Evolutionary conservation across 2,888 invertebrate species (phyloP).

Genomic region (Phymatocera aterrima): DNA sequence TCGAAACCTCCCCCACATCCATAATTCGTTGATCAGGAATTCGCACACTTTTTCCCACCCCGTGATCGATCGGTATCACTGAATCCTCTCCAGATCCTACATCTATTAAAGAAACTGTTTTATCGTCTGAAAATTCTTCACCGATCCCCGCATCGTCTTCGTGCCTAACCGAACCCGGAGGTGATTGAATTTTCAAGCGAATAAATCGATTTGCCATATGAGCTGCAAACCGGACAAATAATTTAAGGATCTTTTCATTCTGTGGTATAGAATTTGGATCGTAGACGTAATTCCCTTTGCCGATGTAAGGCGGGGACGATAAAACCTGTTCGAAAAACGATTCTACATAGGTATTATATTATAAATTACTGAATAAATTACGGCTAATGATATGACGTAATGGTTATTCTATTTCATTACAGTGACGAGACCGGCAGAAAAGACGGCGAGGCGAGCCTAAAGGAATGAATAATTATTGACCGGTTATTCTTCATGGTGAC

Average conservation of each 20-base stretch:
- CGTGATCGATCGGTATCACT: not conserved
- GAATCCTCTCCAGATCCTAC: too few species aligned
- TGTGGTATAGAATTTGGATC: slow-evolving; percentile 52
- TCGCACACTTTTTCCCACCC: not conserved
- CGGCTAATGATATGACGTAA: too few species aligned
- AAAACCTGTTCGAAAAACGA: slow-evolving; percentile 36
- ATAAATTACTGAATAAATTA: not conserved
- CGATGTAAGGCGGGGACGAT: slow-evolving; percentile 1
- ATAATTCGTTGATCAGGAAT: not conserved
- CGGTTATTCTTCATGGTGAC: slow-evolving; percentile 43
- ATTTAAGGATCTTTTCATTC: slow-evolving; percentile 52
- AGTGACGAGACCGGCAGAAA: slow-evolving; percentile 49
- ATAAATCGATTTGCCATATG: slow-evolving; percentile 51
- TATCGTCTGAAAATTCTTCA: too few species aligned
- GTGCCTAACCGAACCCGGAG: not conserved
- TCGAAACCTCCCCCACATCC: not conserved
- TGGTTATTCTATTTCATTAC: slow-evolving; percentile 47
- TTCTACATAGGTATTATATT: too few species aligned
- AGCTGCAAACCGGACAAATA: slow-evolving; percentile 51
- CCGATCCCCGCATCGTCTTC: not conserved
- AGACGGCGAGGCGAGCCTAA: slow-evolving; percentile 44
- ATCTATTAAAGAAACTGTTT: too few species aligned
- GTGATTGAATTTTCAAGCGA: slow-evolving; percentile 41
- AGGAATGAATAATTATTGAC: too few species aligned
- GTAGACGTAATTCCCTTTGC: slow-evolving; percentile 42